phyloP scores from a whole-genome alignment of 2,797 vertebrate genomes.

The Buceros bicornis region DNA sequence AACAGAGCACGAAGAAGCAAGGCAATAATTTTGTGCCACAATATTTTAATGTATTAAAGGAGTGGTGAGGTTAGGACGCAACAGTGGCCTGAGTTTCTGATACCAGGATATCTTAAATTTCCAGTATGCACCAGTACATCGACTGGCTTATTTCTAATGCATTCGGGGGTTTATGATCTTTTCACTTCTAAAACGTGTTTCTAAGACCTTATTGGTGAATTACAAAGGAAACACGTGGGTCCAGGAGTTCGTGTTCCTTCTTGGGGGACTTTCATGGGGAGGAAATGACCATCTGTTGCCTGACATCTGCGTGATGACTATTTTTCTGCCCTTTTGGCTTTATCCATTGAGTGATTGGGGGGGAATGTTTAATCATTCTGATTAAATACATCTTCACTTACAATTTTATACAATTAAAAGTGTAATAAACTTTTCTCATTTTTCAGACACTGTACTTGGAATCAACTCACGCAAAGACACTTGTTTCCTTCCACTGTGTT shows the following conservation, averaged over 20 bases:
- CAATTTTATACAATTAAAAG: too few relatives aligned
- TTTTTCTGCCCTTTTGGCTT: background rate
- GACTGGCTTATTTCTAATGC: background rate
- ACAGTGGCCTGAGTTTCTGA: background rate
- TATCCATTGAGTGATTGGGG: background rate
- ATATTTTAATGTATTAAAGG: background rate
- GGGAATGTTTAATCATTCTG: background rate
- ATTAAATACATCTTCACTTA: background rate
- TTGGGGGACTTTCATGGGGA: background rate
- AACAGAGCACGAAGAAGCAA: background rate
- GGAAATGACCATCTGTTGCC: background rate
- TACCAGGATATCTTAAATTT: background rate
- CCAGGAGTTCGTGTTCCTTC: background rate
- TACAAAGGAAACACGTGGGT: background rate
- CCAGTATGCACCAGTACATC: background rate
- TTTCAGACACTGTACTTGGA: background rate
- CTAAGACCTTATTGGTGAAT: background rate
- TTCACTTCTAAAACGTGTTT: background rate
- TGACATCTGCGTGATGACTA: background rate
- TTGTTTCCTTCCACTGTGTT: fast-evolving
- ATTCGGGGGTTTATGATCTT: background rate
- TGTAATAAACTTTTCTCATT: background rate
- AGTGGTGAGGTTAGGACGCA: background rate
- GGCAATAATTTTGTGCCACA: background rate
- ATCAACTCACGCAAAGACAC: background rate